Percentiles rank a stretch among this genome's conserved stretches.
phyloP scores from a whole-genome alignment of 2,797 vertebrate genomes.

The Tiaroga cobitis region DNA sequence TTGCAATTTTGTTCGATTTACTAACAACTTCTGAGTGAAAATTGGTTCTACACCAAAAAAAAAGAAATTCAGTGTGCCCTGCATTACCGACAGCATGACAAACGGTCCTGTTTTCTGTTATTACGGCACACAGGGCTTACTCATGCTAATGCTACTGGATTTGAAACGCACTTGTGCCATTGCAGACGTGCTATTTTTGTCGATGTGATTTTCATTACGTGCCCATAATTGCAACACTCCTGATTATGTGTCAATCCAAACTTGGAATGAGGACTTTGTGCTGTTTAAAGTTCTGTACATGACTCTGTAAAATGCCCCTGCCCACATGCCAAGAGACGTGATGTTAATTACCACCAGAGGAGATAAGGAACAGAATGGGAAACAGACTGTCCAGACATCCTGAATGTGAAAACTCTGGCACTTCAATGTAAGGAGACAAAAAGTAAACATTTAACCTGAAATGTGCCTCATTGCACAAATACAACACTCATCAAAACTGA shows the following conservation, averaged over 20 bases:
- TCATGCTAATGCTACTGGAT: constrained; percentile 25
- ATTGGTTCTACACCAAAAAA: background rate
- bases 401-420: background rate
- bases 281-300: background rate
- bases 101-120: constrained; percentile 27
- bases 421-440: background rate
- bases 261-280: constrained; percentile 17
- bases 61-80: background rate
- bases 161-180: constrained; percentile 11
- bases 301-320: background rate
- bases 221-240: constrained; percentile 17
- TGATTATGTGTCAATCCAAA: constrained; percentile 14
- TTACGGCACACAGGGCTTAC: constrained; percentile 7
- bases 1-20: background rate
- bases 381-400: constrained; percentile 2
- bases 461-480: background rate
- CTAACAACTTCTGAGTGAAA: background rate
- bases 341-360: background rate
- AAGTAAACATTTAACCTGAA: background rate
- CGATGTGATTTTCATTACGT: background rate
- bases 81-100: constrained; percentile 49
- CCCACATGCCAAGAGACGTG: background rate
- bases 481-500: constrained; percentile 4
- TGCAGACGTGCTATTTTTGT: constrained; percentile 31
- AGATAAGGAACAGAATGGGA: constrained; percentile 23